phyloP scores from a whole-genome alignment of 2,888 invertebrate genomes.

The Acleris sparsana region DNA sequence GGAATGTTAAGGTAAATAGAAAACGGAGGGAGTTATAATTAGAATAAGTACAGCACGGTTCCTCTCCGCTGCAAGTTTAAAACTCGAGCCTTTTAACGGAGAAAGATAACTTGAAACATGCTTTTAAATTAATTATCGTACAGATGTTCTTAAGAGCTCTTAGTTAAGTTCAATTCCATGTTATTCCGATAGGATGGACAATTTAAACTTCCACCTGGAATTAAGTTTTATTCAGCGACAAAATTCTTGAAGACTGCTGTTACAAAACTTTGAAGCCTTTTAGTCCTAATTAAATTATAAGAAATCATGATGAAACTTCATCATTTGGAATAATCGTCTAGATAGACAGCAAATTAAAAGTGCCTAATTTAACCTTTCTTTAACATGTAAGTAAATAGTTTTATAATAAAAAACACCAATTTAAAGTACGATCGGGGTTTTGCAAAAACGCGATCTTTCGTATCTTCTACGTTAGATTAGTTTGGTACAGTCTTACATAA shows the following conservation, averaged over 20 bases:
- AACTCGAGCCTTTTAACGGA: constrained; percentile 32
- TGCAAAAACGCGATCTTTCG: no score
- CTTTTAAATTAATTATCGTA: constrained; percentile 35
- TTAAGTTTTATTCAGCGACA: constrained; percentile 22
- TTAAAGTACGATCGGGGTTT: no score
- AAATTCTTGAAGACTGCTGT: constrained; percentile 10
- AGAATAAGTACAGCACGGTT: constrained; percentile 73
- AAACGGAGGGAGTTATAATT: constrained; percentile 79
- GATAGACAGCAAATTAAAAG: no score
- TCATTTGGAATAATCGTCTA: neutral
- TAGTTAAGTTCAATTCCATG: constrained; percentile 32
- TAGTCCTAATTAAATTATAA: neutral
- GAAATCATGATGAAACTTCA: neutral
- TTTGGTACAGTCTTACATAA: no score
- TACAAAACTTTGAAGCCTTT: constrained; percentile 8
- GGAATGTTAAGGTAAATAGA: constrained; percentile 76
- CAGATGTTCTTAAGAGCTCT: constrained; percentile 27
- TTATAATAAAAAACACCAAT: no score
- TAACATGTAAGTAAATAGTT: no score
- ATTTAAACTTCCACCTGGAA: constrained; percentile 17
- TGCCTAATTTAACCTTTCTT: no score
- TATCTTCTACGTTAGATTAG: no score
- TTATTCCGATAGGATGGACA: constrained; percentile 26
- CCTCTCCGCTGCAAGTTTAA: constrained; percentile 43
- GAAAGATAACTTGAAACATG: constrained; percentile 33